phyloP scores from a whole-genome alignment of 2,113 vertebrate genomes.

The Camelus dromedarius region DNA sequence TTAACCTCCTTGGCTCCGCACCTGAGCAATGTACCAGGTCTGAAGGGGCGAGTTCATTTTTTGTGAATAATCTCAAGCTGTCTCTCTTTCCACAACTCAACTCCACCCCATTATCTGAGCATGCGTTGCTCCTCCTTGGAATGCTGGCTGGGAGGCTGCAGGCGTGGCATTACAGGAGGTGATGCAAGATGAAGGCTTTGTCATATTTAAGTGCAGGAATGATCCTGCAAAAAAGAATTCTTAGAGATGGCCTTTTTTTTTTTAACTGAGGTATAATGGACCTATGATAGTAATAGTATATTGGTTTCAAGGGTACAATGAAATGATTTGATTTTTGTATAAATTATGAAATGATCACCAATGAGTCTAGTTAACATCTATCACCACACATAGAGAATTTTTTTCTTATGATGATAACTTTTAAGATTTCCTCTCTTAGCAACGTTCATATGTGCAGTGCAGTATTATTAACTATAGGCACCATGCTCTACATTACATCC shows the following conservation, averaged over 20 bases:
- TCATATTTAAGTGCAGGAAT: not conserved
- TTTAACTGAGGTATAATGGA: not conserved
- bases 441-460: not conserved
- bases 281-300: too few species aligned
- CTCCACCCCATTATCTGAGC: not conserved
- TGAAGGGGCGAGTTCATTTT: conserved; percentile 45
- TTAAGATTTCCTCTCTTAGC: not conserved
- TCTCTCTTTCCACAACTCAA: not conserved
- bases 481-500: not conserved
- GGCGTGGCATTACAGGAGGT: not conserved
- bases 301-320: not conserved
- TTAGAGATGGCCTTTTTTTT: not conserved
- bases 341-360: not conserved
- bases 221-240: not conserved
- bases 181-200: not conserved
- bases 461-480: not conserved
- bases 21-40: not conserved
- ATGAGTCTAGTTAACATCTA: not conserved
- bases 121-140: not conserved
- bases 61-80: not conserved
- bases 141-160: not conserved
- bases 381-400: not conserved
- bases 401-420: not conserved
- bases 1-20: not conserved
- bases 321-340: not conserved